Evolutionary conservation across 1,140 invertebrate species (phyloP), one percentile per base, ranked within the genome.

Genomic region (Pseudomyrmex sp.): DNA sequence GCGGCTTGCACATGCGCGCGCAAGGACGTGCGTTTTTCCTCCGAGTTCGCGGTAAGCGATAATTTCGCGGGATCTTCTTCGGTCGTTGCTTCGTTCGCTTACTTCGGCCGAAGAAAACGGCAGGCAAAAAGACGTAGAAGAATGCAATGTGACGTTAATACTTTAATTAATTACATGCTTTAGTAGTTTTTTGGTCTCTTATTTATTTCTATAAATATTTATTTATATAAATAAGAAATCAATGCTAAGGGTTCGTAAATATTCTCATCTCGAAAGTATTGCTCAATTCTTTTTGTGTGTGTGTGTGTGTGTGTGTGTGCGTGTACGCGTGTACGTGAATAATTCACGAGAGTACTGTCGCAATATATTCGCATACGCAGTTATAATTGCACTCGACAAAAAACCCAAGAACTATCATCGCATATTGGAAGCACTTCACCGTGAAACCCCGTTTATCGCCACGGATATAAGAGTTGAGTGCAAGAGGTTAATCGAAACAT

Each of bases 11-110:
- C 58, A 18, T 52, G 59, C 44, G 5, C 52, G 73, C 48, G 46
- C 85, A 82, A 85, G 68, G 85, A 82, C 74, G 75, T 58, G 50
- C 56, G 18, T 23, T 50, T 61, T 80, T 66, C 76, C 13, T 52
- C 50, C 50, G 50, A 52, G 50, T 72, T 50, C 66, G 54, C 23
- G 54, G 4, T 59, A 79, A 58, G 44, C 44, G 76, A 58, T 69
- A 35, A 70, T 79, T 23, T 74, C 13, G 35, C 13, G 4, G 23
- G 10, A 23, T 50, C 20, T 59, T 26, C 20, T 5, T 1, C 23
- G 26, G 48, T 18, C n/a, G 58, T 15, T 18, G 10, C 48, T 52
- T 23, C 18, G 8, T 74, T 8, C 26, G n/a, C 2, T 66, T 20
- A 65, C n/a, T 48, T 26, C 3, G 44, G 23, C 13, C 44, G 65